Percentiles rank a stretch among this genome's conserved stretches.
phyloP scores from a whole-genome alignment of 2,113 vertebrate genomes.

The Phylloscopus whistleri region DNA sequence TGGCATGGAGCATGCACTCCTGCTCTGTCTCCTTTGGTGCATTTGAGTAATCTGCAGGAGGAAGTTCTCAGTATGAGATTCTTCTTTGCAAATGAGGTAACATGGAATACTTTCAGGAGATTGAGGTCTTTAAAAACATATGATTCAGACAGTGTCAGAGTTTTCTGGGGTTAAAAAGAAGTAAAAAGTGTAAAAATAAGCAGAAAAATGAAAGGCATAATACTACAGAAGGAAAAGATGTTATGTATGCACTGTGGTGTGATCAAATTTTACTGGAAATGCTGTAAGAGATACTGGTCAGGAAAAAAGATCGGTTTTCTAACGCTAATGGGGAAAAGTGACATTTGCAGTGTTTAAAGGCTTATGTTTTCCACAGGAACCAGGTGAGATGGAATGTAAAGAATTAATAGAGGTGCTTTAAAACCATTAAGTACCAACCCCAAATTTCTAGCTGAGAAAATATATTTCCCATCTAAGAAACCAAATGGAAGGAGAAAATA shows the following conservation, averaged over 20 bases:
- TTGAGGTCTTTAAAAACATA: not conserved
- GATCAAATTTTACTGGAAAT: constrained; percentile 22
- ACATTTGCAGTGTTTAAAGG: constrained; percentile 72
- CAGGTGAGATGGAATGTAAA: constrained; percentile 74
- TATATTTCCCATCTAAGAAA: constrained; percentile 63
- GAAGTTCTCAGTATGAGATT: not conserved
- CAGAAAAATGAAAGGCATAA: not conserved
- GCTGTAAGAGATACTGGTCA: not conserved
- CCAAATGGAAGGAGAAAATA: constrained; percentile 68
- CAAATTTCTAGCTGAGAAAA: constrained; percentile 68
- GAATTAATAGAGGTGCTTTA: constrained; percentile 71
- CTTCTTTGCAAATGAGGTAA: not conserved
- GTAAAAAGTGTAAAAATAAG: not conserved
- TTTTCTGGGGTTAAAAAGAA: constrained; percentile 2
- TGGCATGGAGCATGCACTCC: not conserved
- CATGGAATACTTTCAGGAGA: not conserved
- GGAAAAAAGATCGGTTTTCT: constrained; percentile 25
- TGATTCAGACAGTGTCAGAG: not conserved
- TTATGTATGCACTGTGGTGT: not conserved
- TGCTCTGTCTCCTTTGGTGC: not conserved
- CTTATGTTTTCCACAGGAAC: constrained; percentile 76
- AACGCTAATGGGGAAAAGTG: constrained; percentile 50
- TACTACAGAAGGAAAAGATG: not conserved
- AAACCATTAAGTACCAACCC: constrained; percentile 61
- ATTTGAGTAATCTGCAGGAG: not conserved